A percentile compares a stretch with the other conserved stretches of the same genome.
phyloP scores from a whole-genome alignment of 2,888 invertebrate genomes.

The Zeuzera pyrina region DNA sequence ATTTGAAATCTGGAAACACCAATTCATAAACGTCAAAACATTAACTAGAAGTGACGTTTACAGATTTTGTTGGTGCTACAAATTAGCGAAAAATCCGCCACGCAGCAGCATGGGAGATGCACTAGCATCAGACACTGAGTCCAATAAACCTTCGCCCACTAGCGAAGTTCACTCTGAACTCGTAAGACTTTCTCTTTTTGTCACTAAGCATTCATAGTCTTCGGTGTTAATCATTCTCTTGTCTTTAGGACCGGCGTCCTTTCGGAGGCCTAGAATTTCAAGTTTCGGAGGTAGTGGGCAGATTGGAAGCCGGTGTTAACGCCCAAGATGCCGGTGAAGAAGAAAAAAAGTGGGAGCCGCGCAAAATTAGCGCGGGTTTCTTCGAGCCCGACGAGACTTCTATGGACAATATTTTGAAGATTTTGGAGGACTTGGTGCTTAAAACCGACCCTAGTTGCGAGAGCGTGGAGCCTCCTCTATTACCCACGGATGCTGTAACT shows the following conservation, averaged over 20 bases:
- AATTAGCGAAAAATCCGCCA: slow-evolving; percentile 52
- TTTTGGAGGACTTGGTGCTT: slow-evolving; percentile 72
- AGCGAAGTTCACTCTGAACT: slow-evolving; percentile 33
- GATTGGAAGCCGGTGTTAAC: slow-evolving; percentile 78
- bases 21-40: slow-evolving; percentile 47
- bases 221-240: slow-evolving; percentile 23
- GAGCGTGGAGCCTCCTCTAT: slow-evolving; percentile 73
- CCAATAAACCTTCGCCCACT: slow-evolving; percentile 38
- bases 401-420: slow-evolving; percentile 75
- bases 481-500: slow-evolving; percentile 75
- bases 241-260: slow-evolving; percentile 73
- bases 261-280: slow-evolving; percentile 79
- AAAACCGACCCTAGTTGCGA: slow-evolving; percentile 77
- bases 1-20: too few relatives aligned
- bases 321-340: slow-evolving; percentile 52
- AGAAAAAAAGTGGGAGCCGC: slow-evolving; percentile 44
- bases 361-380: slow-evolving; percentile 67
- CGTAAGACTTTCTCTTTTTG: slow-evolving; percentile 30
- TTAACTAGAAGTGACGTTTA: slow-evolving; percentile 65
- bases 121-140: slow-evolving; percentile 47
- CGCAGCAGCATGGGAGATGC: slow-evolving; percentile 66
- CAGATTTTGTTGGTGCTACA: slow-evolving; percentile 47
- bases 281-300: slow-evolving; percentile 80
- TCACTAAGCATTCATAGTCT: slow-evolving; percentile 5
- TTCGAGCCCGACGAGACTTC: slow-evolving; percentile 69